phyloP scores from a whole-genome alignment of 2,797 vertebrate genomes.

The Chromobotia macracanthus region DNA sequence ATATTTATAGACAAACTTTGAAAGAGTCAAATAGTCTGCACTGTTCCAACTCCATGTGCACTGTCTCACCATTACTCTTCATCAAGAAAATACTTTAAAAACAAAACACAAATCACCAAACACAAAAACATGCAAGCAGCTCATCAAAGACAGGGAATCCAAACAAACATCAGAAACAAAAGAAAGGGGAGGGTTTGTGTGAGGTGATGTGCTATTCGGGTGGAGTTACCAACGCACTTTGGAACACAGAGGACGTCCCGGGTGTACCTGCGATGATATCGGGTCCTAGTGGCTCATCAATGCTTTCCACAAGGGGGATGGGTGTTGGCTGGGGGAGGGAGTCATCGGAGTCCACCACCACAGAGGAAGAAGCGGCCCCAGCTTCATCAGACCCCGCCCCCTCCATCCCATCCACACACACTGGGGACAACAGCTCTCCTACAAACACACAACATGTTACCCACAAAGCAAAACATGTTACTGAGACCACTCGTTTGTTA shows the following conservation, averaged over 20 bases:
- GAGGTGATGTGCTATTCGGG: conserved; percentile 24
- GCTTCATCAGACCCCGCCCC: conserved; percentile 85
- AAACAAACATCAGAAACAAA: conserved; percentile 33
- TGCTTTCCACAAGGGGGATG: conserved; percentile 89
- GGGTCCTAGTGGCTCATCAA: conserved; percentile 92
- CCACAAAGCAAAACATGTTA: background rate
- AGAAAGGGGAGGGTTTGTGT: conserved; percentile 42
- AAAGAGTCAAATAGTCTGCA: conserved; percentile 22
- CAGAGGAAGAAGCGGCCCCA: conserved; percentile 82
- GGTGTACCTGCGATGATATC: conserved; percentile 90
- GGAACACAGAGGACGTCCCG: conserved; percentile 72
- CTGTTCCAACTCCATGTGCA: conserved; percentile 51
- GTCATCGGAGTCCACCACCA: conserved; percentile 80
- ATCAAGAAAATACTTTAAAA: background rate
- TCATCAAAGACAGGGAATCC: conserved; percentile 32
- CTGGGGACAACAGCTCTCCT: conserved; percentile 92
- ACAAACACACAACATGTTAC: background rate
- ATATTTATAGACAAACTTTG: background rate
- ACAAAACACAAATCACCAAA: conserved; percentile 35
- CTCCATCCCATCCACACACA: conserved; percentile 88
- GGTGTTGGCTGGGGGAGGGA: conserved; percentile 83
- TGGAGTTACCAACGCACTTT: conserved; percentile 75
- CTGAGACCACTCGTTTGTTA: background rate
- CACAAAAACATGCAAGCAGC: conserved; percentile 55
- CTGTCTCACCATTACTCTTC: conserved; percentile 6